Base-by-base conservation (phyloP, 2,797 vertebrate genomes). In the Oreortyx pictus region DNA sequence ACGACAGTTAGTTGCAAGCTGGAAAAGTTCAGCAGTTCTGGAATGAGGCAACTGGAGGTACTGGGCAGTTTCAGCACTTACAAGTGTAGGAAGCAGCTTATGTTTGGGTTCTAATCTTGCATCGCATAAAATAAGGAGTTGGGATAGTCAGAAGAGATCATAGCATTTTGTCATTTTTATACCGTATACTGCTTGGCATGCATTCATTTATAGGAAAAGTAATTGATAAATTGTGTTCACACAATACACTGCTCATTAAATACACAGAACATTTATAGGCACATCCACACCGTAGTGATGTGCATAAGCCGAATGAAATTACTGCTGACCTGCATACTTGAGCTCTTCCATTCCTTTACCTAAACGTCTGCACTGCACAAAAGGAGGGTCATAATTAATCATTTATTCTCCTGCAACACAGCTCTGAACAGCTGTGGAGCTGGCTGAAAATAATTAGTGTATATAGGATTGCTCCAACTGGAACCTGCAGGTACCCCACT, bases 351-450 rank as follows among this genome's bases (percentile, higher is more conserved):
- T 73, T 88, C 46, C 59, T 60, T 89, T 57, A 71, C 64, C 52
- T 82, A 49, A 41, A 92, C 79, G 37, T 43, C 33, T 59, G 20
- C 24, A 24, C 6, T 71, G 41, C 25, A 81, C n/a, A 82, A 90
- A 90, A 88, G 41, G 25, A 74, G 61, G 57, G 25, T 67, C 23
- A 14, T 61, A 86, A 95, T 85, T 84, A 84, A 89, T 79, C n/a
- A 86, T 35, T 16, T 57, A 5, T 82, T 68, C 46, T 73, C 5
- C 39, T 18, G 37, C 76, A 94, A 76, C 9, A 35, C 7, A 46
- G 17, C 37, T 76, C 90, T 88, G 79, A 83, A 78, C 89, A 88
- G 67, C 57, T 67, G 57, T 57, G 88, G 73, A 83, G 80, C 77
- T 84, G 85, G 56, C 54, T 94, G 77, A 83, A 88, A 84, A 82